Conservation (phyloP, 2,113 vertebrate genomes). For the Grammomys surdaster region DNA sequence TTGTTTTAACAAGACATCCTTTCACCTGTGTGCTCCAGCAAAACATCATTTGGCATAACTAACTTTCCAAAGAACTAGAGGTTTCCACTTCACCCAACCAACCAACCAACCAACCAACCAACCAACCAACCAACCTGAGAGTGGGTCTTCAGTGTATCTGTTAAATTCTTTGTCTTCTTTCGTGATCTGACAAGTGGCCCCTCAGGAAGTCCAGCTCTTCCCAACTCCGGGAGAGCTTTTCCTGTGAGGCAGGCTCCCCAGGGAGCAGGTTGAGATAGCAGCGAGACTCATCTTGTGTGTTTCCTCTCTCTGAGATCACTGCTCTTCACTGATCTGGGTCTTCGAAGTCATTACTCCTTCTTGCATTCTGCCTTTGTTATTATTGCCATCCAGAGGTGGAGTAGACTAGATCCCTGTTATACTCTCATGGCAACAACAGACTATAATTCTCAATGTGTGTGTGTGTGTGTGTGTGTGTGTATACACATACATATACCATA, state of each 20-base stretch:
- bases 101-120: background rate
- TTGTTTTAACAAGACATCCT: too few species aligned
- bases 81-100: background rate
- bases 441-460: conserved; percentile 3
- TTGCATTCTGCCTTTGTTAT: background rate
- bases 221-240: background rate
- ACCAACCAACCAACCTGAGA: background rate
- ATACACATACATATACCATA: too few species aligned
- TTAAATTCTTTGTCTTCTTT: background rate
- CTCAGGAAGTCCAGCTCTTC: background rate
- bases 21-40: too few species aligned
- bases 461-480: background rate
- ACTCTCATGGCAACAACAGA: background rate
- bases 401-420: background rate
- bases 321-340: background rate
- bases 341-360: background rate
- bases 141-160: background rate
- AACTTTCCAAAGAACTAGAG: too few species aligned
- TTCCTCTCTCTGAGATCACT: background rate
- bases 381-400: background rate
- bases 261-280: background rate
- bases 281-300: background rate
- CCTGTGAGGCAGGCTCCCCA: background rate
- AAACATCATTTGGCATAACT: too few species aligned
- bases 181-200: background rate